Base-by-base conservation (phyloP, 2,888 invertebrate species). In the Drosophila setosimentum region DNA sequence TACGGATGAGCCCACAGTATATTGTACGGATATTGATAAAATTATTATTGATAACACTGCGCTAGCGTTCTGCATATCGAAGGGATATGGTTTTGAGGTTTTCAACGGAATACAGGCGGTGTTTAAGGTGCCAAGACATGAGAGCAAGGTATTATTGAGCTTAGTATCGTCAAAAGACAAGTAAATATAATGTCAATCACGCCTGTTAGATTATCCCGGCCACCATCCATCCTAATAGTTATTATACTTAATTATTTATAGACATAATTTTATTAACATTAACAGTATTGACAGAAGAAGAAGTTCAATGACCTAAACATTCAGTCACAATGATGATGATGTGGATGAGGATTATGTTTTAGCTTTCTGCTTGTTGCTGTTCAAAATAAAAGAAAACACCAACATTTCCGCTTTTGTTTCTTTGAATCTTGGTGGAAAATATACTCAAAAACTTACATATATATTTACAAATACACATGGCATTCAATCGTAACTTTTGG, bases 341-440 rank as follows among this genome's bases (percentile, higher is more conserved):
- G 58, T 24, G 37, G 51, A 30, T 68, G 59, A 67, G 64, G 69
- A 64, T 76, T 73, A 71, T 80, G 80, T 74, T 87, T 87, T 89
- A 76, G 87, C 66, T 86, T 78, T 70, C 70, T 57, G 65, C 68
- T 72, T 77, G 71, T 68, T 70, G 73, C 82, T 74, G 79, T 73
- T 86, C 80, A 89, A 89, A 89, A 85, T 76, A 81, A 83, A 83
- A 69, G 73, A 79, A 87, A 85, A 78, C 74, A 84, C 84, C 67
- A 89, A 87, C 86, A 85, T 89, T 89, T 87, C 86, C 86, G 86
- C 90, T 87, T 87, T 87, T 83, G 89, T 81, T 89, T 89, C 89
- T 87, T 87, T 89, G 86, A 87, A 87, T 87, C 85, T 82, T 72
- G 72, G 67, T 45, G 45, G 62, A 55, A 45, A 57, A 66, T n/a